Percentiles rank a stretch among this genome's conserved stretches.
Evolutionary conservation across 92 coral and sea anemone genomes (phyloP).

Genomic region (Zoanthus gigantus): DNA sequence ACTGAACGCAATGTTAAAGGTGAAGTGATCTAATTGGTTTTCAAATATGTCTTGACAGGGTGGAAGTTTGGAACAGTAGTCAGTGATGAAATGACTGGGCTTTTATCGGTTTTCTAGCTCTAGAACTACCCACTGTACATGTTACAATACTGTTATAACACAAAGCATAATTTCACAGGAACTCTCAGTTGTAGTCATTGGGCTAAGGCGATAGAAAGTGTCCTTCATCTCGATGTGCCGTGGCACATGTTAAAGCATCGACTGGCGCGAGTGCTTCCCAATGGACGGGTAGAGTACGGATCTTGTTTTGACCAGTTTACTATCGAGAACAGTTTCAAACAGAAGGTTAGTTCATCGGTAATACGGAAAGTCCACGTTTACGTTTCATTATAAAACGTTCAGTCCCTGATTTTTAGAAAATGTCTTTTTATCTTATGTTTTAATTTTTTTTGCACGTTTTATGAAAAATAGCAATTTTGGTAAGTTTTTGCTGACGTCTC

Average conservation of each 20-base stretch:
- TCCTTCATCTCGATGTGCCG: constrained; percentile 85
- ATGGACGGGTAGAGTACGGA: constrained; percentile 84
- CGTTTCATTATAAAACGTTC: no score
- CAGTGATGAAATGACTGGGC: not conserved
- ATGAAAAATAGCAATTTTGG: no score
- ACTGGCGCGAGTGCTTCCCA: constrained; percentile 77
- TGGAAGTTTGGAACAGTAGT: no score
- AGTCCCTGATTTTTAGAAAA: no score
- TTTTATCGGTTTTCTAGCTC: not conserved
- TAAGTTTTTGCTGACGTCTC: no score
- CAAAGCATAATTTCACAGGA: constrained; percentile 52
- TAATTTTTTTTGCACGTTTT: no score
- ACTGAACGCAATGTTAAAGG: no score
- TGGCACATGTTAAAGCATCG: constrained; percentile 94
- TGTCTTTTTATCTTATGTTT: no score
- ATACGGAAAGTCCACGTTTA: no score
- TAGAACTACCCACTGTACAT: no score
- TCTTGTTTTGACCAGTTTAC: constrained; percentile 90
- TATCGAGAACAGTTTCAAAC: constrained; percentile 68
- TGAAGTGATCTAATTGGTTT: no score
- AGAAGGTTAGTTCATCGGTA: constrained; percentile 56
- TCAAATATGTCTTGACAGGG: no score
- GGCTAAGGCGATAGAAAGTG: constrained; percentile 86
- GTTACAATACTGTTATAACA: not conserved
- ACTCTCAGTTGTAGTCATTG: constrained; percentile 80